These are phyloP conservation scores for Drosophila serrata DNA, from an alignment of 1,140 invertebrate species.

Conservation along the genomic window DNA sequence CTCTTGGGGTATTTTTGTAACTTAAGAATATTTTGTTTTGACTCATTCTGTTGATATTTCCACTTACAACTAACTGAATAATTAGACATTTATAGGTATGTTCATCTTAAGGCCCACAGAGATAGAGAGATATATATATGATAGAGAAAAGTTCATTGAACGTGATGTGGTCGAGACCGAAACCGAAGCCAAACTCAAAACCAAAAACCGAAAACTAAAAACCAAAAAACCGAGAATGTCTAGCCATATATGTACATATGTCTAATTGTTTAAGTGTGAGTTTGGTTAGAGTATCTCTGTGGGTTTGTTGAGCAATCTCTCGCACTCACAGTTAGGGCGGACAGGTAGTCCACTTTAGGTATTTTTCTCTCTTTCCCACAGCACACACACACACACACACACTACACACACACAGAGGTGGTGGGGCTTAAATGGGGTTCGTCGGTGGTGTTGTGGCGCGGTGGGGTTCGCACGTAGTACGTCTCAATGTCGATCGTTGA, in stretches of 20 bases:
- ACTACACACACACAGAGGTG: background rate
- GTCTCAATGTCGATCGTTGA: constrained; percentile 50
- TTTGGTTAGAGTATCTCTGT: constrained; percentile 27
- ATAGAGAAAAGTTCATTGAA: constrained; percentile 67
- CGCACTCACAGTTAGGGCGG: constrained; percentile 54
- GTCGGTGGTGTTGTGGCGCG: background rate
- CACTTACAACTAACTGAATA: constrained; percentile 46
- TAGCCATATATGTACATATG: constrained; percentile 50
- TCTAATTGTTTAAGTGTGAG: constrained; percentile 18
- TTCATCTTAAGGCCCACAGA: constrained; percentile 46
- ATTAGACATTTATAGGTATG: constrained; percentile 62
- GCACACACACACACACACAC: background rate
- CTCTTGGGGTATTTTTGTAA: background rate
- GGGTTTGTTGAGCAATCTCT: constrained; percentile 40
- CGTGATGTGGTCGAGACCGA: constrained; percentile 30
- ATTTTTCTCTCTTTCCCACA: constrained; percentile 18
- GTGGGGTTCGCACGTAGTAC: constrained; percentile 30
- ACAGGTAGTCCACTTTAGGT: constrained; percentile 55
- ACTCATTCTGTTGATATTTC: constrained; percentile 19
- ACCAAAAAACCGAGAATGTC: constrained; percentile 22
- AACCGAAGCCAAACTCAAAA: constrained; percentile 36
- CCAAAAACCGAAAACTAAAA: constrained; percentile 39
- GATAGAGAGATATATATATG: background rate
- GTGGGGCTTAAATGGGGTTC: constrained; percentile 1
- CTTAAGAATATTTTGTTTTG: background rate